Evolutionary conservation across 2,113 vertebrate species (phyloP), one percentile per base, ranked within the genome.

Genomic region (Dicentrarchus labrax): DNA sequence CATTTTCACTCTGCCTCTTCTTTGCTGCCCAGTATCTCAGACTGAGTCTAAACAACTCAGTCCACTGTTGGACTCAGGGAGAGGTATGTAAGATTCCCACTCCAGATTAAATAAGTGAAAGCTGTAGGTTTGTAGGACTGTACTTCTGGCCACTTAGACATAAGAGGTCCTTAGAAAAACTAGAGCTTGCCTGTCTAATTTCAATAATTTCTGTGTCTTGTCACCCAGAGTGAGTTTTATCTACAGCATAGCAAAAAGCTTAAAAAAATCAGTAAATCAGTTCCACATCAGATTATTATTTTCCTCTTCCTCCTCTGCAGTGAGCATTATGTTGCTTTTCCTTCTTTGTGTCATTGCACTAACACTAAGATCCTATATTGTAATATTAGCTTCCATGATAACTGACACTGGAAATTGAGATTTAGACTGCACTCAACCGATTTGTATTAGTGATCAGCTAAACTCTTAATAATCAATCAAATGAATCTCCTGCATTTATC

Each of bases 21-120:
- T 88, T 51, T 81, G 84, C 81, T 83, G 76, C 19, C 12, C 88
- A 94, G 93, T 84, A 7, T 86, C 88, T 89, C 86, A 82, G 1
- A 56, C 88, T 86, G 91, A 93, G 69, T 71, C 81, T 17, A 93
- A 93, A 72, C 91, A 77, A 5, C 80, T 80, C 72, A 94, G 88
- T 76, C 91, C 89, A 16, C 78, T 81, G 61, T 70, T 90, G 86
- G 90, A 91, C 83, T 84, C 89, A 16, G 83, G 81, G 68, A 91
- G 83, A 93, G 93, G 92, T 94, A 90, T 30, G 90, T 88, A 72
- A 68, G 15, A 64, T 38, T 30, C 5, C 64, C 21, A 22, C 30
- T 76, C 11, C n/a, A 61, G 30, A 45, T 38, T 1, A 39, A 38
- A 13, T 2, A 19, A 45, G 41, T 21, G 12, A 54, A 30, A n/a